Evolutionary conservation across 2,888 invertebrate genomes (phyloP), one percentile per base, ranked within the genome.

Genomic region (Drosophila antonietae): DNA sequence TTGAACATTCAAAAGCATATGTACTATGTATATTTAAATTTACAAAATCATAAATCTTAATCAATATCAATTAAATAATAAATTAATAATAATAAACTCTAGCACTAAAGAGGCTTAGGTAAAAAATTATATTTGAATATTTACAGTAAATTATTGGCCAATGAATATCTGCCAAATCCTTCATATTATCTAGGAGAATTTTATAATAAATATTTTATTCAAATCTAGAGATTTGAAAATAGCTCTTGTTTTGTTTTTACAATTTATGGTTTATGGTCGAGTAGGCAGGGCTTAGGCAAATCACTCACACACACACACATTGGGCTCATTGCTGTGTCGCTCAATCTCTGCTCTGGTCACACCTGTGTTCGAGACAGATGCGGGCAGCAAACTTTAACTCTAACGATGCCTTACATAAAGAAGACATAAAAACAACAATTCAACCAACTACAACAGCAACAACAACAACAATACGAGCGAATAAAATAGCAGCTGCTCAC

Each of bases 401-500:
- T 46, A 70, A 64, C 56, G 62, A 49, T 72, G 70, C 73, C 59
- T 68, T 78, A 53, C 82, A 78, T 80, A 78, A 83, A 61, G 73
- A 80, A 82, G 76, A 83, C 83, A 85, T 85, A 82, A 82, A 82
- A 71, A 61, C 59, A 63, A 63, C 57, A 73, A 62, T 37, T 55
- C 57, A 44, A 33, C n/a, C 28, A 56, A 64, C 43, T 44, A 31
- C 67, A 47, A 41, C 61, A 47, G 18, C 46, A 57, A 52, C 33
- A 59, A 52, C 33, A 71, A 61, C 59, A 63, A 63, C 15, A 60
- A 56, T 3, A 47, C 44, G 14, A 46, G 28, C 43, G 63, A 82
- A 84, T 73, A 70, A 81, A 79, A 79, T 79, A 79, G 72, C 84
- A 85, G 81, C 85, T 85, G 84, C 75, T 83, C 81, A 59, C 73